Percentiles rank a stretch among this genome's conserved stretches.
These are phyloP conservation scores for Melanotaenia nigrans DNA, from an alignment of 2,797 vertebrate genomes.

Conservation along the genomic window DNA sequence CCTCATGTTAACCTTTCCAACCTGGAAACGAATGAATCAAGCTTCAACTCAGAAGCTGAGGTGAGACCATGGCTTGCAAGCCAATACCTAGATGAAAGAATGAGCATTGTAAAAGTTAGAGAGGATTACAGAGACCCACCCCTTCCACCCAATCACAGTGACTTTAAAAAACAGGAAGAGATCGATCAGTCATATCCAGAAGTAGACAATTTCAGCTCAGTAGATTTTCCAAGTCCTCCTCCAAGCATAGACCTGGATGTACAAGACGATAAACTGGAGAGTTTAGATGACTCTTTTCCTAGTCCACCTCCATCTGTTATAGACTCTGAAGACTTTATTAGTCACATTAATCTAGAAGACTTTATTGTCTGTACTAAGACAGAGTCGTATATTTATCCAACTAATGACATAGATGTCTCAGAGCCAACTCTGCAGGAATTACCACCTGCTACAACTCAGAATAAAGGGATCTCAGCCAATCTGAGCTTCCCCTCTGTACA, in stretches of 20 bases:
- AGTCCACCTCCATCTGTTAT: slow-evolving; percentile 78
- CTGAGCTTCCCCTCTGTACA: slow-evolving; percentile 68
- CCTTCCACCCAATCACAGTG: slow-evolving; percentile 52
- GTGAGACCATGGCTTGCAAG: slow-evolving; percentile 19
- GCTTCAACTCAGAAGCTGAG: slow-evolving; percentile 46
- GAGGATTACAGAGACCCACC: slow-evolving; percentile 51
- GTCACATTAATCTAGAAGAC: slow-evolving; percentile 73
- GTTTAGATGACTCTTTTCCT: slow-evolving; percentile 81
- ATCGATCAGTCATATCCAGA: slow-evolving; percentile 62
- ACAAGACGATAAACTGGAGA: slow-evolving; percentile 80
- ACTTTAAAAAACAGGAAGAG: slow-evolving; percentile 62
- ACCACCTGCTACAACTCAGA: slow-evolving; percentile 66
- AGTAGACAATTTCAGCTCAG: slow-evolving; percentile 77
- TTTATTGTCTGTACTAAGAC: slow-evolving; percentile 63
- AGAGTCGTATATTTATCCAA: slow-evolving; percentile 53
- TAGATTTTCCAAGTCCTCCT: slow-evolving; percentile 82
- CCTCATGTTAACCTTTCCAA: slow-evolving; percentile 42
- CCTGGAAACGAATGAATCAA: slow-evolving; percentile 57
- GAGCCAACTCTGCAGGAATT: slow-evolving; percentile 50
- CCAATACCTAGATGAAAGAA: slow-evolving; percentile 39
- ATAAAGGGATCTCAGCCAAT: slow-evolving; percentile 80
- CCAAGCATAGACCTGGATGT: slow-evolving; percentile 78
- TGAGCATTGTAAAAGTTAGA: slow-evolving; percentile 29
- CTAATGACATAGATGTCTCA: slow-evolving; percentile 46
- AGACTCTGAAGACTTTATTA: slow-evolving; percentile 74